Base-by-base conservation (phyloP, 2,797 vertebrate genomes). In the Kryptopterus vitreolus region DNA sequence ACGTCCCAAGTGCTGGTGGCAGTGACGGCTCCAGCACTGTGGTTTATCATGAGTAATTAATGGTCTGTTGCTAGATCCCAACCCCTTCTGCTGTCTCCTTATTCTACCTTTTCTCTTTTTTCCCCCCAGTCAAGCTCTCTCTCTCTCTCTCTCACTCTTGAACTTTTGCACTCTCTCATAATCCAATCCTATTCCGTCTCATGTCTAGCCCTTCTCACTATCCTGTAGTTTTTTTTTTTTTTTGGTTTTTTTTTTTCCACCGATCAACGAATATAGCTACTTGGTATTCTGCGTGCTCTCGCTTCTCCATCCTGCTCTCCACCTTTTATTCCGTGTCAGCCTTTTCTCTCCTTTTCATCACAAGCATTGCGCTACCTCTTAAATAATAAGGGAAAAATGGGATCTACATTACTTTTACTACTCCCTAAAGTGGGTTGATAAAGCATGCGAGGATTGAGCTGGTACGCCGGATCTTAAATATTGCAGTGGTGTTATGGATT, bases 1-100 rank as follows among this genome's bases (percentile, higher is more conserved):
- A 78, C 89, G 86, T 89, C 85, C 90, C 87, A 84, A 86, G 84
- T 83, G 62, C 84, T 84, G 81, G 85, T 84, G 78, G 77, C 86
- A 87, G 88, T 90, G 90, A 91, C 81, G 87, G 85, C 53, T 53
- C 87, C 90, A 89, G 89, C 91, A 87, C 86, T 71, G 81, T 52
- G 87, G 89, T 91, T 92, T 91, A 93, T 91, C 88, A 90, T 90
- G 82, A 89, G 88, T 91, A 92, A 93, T 93, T 90, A 93, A 92
- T 93, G 92, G 90, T 92, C 91, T 93, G 90, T 81, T 77, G 76
- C 86, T 77, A 87, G 77, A 83, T 20, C 53, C 79, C 29, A 33
- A 52, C 73, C 11, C 11, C 22, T 65, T 63, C 65, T 26, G 33
- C 52, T 86, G 50, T 63, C 24, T 62, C 43, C 26, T 76, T 85